phyloP scores from a whole-genome alignment of 2,113 vertebrate species.

The Struthidea cinerea region DNA sequence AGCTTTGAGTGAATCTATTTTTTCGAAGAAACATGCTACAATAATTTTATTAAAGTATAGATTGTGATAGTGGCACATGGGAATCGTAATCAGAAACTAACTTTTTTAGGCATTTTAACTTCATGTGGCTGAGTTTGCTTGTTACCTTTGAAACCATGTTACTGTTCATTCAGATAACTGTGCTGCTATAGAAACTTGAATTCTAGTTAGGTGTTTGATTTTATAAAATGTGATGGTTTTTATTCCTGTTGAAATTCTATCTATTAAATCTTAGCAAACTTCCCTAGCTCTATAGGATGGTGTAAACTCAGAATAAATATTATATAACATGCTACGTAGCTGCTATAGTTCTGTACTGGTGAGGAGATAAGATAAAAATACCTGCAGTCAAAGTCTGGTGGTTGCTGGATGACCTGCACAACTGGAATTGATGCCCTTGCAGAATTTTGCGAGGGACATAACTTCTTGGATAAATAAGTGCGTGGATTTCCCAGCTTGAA shows the following conservation, averaged over 20 bases:
- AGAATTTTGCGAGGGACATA: not conserved
- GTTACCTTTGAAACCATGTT: not conserved
- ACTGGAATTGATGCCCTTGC: not conserved
- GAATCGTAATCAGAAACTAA: not conserved
- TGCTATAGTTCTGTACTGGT: not conserved
- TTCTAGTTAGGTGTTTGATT: not conserved
- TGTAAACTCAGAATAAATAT: not conserved
- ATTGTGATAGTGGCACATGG: not conserved
- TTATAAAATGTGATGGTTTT: not conserved
- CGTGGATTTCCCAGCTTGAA: not conserved
- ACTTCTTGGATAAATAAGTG: not conserved
- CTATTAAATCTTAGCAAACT: not conserved
- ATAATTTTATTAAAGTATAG: not conserved
- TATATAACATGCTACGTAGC: not conserved
- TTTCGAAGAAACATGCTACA: not conserved
- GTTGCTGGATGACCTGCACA: not conserved
- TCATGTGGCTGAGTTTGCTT: not conserved
- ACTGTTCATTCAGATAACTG: not conserved
- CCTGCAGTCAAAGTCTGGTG: not conserved
- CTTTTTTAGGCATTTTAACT: not conserved
- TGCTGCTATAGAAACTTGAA: not conserved
- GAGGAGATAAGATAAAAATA: not conserved
- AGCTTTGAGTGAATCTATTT: not conserved
- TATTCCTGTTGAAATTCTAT: not conserved
- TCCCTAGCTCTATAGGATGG: not conserved